Percentiles rank a stretch among this genome's conserved stretches.
phyloP scores from a whole-genome alignment of 2,113 vertebrate genomes.

The Brachionichthys hirsutus region DNA sequence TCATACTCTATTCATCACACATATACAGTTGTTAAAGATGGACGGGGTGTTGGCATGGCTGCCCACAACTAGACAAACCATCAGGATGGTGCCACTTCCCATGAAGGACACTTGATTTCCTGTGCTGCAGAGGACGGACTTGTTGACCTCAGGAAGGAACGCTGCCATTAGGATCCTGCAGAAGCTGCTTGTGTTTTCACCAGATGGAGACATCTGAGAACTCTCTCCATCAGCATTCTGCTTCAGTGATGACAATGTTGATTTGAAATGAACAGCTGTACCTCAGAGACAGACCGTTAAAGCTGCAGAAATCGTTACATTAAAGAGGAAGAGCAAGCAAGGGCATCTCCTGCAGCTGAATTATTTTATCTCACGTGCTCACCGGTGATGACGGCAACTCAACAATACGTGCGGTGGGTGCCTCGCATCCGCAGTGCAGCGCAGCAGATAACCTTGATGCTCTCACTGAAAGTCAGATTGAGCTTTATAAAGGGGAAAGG shows the following conservation, averaged over 20 bases:
- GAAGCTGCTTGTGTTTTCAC: background rate
- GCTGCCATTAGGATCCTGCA: background rate
- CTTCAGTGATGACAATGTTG: constrained; percentile 8
- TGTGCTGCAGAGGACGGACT: background rate
- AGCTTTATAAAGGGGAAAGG: too few species aligned
- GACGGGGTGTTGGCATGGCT: constrained; percentile 17
- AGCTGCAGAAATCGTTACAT: background rate
- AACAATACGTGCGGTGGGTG: too few species aligned
- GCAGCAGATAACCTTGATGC: too few species aligned
- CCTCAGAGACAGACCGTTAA: background rate
- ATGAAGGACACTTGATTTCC: constrained; percentile 6
- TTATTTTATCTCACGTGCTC: background rate
- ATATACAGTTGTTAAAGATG: constrained; percentile 46
- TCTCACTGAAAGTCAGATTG: too few species aligned
- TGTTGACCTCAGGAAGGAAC: background rate
- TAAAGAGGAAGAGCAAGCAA: background rate
- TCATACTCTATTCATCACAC: constrained; percentile 42
- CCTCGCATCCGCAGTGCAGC: too few species aligned
- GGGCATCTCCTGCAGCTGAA: background rate
- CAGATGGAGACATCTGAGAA: too few species aligned
- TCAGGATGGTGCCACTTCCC: constrained; percentile 9
- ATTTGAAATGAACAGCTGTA: constrained; percentile 4
- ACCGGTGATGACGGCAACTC: too few species aligned
- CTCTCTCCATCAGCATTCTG: background rate
- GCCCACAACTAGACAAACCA: constrained; percentile 13